phyloP scores from a whole-genome alignment of 2,113 vertebrate species.

The Phrynosoma platyrhinos region DNA sequence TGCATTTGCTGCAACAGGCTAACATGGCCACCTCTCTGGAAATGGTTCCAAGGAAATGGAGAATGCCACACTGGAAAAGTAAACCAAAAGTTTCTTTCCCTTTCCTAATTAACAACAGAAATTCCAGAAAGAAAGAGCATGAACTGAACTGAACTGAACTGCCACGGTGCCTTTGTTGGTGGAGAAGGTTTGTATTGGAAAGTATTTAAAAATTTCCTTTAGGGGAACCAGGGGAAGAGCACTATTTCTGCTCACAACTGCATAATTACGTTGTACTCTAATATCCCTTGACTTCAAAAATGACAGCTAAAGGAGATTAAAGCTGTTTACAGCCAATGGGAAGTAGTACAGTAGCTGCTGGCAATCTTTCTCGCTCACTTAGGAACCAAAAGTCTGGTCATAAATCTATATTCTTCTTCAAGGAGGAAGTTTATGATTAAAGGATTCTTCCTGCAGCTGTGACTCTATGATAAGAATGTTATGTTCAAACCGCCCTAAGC shows the following conservation, averaged over 20 bases:
- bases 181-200: background rate
- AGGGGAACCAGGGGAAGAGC: background rate
- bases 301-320: constrained; percentile 75
- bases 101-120: background rate
- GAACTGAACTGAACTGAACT: too few relatives aligned
- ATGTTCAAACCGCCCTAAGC: constrained; percentile 70
- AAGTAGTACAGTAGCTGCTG: constrained; percentile 61
- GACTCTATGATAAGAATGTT: constrained; percentile 76
- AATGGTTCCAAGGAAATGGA: background rate
- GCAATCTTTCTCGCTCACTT: constrained; percentile 71
- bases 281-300: constrained; percentile 74
- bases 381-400: constrained; percentile 73
- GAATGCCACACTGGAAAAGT: background rate
- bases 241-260: constrained; percentile 59
- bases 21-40: background rate
- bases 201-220: background rate
- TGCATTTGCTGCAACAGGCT: background rate
- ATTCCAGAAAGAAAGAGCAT: background rate
- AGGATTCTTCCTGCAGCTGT: constrained; percentile 78
- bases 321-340: constrained; percentile 70
- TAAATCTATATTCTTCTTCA: constrained; percentile 79
- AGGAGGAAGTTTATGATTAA: constrained; percentile 77
- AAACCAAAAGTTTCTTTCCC: background rate
- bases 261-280: constrained; percentile 74
- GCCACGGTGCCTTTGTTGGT: background rate